A percentile compares a stretch with the other conserved stretches of the same genome.
These are phyloP conservation scores for Parauchenoglanis ngamensis DNA, from an alignment of 2,797 vertebrate species.

Conservation along the genomic window DNA sequence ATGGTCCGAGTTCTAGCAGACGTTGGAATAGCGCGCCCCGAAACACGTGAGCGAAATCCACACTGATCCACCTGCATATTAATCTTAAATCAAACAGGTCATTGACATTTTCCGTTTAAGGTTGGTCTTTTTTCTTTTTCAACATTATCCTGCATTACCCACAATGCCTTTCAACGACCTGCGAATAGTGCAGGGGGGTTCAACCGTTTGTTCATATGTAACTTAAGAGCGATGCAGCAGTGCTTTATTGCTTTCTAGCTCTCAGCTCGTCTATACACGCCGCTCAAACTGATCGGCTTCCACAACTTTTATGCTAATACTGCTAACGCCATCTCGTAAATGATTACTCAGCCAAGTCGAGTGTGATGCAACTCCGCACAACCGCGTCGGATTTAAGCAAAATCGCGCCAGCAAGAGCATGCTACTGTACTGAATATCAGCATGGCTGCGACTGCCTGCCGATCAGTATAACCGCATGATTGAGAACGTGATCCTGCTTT, in stretches of 20 bases:
- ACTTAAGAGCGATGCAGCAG: too few species aligned
- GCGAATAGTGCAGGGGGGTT: not conserved
- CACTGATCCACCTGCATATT: not conserved
- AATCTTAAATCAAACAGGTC: not conserved
- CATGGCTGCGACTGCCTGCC: too few species aligned
- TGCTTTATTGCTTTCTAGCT: too few species aligned
- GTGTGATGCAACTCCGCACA: too few species aligned
- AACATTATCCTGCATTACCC: not conserved
- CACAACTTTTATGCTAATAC: too few species aligned
- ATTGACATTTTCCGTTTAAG: too few species aligned
- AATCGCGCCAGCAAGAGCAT: not conserved
- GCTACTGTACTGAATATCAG: not conserved
- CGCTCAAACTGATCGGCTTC: too few species aligned
- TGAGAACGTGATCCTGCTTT: not conserved
- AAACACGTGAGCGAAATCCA: not conserved
- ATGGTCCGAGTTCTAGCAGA: not conserved
- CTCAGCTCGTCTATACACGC: too few species aligned
- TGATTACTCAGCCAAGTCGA: too few species aligned
- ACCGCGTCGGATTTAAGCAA: not conserved
- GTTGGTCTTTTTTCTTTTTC: not conserved
- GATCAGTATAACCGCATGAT: not conserved
- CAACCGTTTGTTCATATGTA: too few species aligned
- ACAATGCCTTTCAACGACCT: not conserved
- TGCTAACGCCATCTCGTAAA: too few species aligned
- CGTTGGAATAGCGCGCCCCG: not conserved